Evolutionary conservation across 2,888 invertebrate genomes (phyloP), one percentile per base, ranked within the genome.

Genomic region (Sminthurinus aureus): DNA sequence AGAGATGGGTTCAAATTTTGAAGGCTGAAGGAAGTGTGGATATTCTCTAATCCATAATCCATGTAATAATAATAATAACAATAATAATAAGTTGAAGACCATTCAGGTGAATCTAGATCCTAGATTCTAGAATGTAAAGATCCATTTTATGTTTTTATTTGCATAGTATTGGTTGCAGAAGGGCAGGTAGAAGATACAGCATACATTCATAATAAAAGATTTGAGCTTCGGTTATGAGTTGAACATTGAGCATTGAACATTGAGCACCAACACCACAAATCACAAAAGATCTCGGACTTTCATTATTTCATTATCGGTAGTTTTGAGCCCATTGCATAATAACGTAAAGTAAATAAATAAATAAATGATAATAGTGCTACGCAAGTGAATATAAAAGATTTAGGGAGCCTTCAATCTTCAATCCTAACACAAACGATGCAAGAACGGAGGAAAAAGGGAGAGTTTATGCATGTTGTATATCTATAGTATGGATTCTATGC

Each of bases 301-400:
- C 58, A 58, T 13, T 52, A 52, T 13, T 52, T 13, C 52, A 52
- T 58, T 58, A 58, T 58, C 58, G 58, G 58, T 58, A 58, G 6
- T 71, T 22, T 71, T 22, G 26, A 13, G 26, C 26, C 12, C 26
- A 71, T 71, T 71, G 71, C 71, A 71, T 71, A 71, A 71, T 71
- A 26, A 71, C 24, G 24, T 71, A 71, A 71, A 71, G 24, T 71
- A 71, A 71, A 71, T 24, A 71, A 26, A 24, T 71, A 24, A 24
- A 24, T 22, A 24, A 9, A 67, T 67, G 8, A n/a, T 67, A 20
- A 22, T n/a, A 67, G 3, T 71, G 0, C 26, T 20, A 24, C 1
- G 58, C 0, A 58, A 15, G 58, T 58, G 58, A 18, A 58, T 58
- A 18, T 58, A 18, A 18, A 58, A 15, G 58, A 18, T 58, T 18